Evolutionary conservation across 2,113 vertebrate species (phyloP).

Genomic region (Albula goreensis): DNA sequence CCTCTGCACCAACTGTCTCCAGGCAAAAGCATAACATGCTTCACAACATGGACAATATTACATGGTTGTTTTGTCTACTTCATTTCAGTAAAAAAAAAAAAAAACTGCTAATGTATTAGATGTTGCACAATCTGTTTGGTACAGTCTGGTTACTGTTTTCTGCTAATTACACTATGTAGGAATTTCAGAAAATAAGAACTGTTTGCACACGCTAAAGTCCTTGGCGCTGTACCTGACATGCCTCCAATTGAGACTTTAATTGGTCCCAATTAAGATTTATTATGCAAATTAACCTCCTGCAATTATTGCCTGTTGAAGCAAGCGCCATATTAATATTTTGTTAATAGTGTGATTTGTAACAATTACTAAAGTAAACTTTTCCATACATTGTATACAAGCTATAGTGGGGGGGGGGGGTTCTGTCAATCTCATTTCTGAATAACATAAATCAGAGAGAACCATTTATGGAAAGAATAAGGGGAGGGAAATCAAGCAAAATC

Average conservation of each 20-base stretch:
- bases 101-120: neutral
- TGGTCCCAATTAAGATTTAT: slow-evolving; percentile 80
- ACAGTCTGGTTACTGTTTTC: neutral
- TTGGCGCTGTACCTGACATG: slow-evolving; percentile 72
- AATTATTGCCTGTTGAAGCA: slow-evolving; percentile 68
- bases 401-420: slow-evolving; percentile 54
- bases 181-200: neutral
- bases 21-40: neutral
- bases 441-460: neutral
- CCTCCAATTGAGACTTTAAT: slow-evolving; percentile 77
- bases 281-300: slow-evolving; percentile 78
- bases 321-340: slow-evolving; percentile 71
- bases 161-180: neutral
- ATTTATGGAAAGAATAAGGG: neutral
- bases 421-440: slow-evolving; percentile 39
- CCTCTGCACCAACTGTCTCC: neutral
- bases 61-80: neutral
- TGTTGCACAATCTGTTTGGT: neutral
- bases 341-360: slow-evolving; percentile 74
- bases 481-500: neutral
- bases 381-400: slow-evolving; percentile 41
- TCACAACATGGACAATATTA: neutral
- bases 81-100: neutral
- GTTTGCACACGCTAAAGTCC: slow-evolving; percentile 40
- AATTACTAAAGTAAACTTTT: slow-evolving; percentile 73